Conservation (phyloP, 2,797 vertebrate species). For the Melanotaenia nigrans region DNA sequence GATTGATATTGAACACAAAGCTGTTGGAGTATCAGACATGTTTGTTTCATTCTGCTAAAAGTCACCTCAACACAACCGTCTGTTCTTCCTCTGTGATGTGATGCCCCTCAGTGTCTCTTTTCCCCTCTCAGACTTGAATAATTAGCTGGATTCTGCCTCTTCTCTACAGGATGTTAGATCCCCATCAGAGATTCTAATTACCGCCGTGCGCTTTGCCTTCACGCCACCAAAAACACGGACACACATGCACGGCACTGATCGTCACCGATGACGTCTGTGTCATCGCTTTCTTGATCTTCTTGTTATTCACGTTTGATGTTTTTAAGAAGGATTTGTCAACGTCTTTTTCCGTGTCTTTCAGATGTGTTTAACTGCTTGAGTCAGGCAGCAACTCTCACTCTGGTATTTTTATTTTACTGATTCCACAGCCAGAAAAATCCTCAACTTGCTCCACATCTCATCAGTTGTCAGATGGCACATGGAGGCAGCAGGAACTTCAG, state of each 20-base stretch:
- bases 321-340: constrained; percentile 63
- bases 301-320: constrained; percentile 34
- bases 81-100: too few relatives aligned
- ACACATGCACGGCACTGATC: not conserved
- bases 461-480: not conserved
- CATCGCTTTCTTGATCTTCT: constrained; percentile 30
- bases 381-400: not conserved
- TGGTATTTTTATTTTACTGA: not conserved
- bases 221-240: constrained; percentile 17
- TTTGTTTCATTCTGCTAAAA: constrained; percentile 24
- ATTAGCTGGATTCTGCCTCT: constrained; percentile 16
- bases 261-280: constrained; percentile 13
- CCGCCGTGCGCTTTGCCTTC: constrained; percentile 35
- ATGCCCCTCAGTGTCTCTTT: not conserved
- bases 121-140: constrained; percentile 3
- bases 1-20: not conserved
- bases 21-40: constrained; percentile 3
- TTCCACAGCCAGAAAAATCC: constrained; percentile 6
- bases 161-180: constrained; percentile 47
- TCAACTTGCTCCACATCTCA: not conserved
- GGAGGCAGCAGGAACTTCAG: not conserved
- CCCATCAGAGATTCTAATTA: constrained; percentile 62
- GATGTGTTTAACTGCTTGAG: constrained; percentile 1
- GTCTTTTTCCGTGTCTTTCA: constrained; percentile 30
- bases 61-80: too few relatives aligned